A percentile compares a stretch with the other conserved stretches of the same genome.
phyloP scores from a whole-genome alignment of 2,888 invertebrate genomes.

The Sphaerolaimus hirsutus region DNA sequence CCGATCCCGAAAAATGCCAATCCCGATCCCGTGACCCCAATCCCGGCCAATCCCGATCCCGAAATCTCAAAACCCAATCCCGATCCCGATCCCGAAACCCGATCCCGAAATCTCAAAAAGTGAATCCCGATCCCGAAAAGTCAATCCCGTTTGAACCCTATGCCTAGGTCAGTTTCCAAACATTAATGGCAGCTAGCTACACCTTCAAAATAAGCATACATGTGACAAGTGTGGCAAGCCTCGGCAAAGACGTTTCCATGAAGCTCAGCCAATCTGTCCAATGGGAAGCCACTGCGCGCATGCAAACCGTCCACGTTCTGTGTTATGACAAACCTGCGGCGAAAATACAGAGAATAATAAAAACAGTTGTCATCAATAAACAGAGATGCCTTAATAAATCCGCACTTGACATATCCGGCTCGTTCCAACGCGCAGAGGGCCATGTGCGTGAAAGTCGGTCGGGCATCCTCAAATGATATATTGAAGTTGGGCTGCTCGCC shows the following conservation, averaged over 20 bases:
- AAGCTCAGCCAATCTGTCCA: slow-evolving; percentile 59
- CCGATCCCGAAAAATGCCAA: no score
- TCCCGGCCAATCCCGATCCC: no score
- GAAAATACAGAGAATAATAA: not conserved
- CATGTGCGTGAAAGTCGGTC: slow-evolving; percentile 79
- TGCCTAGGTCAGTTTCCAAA: no score
- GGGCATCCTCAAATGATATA: slow-evolving; percentile 64
- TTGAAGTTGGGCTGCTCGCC: slow-evolving; percentile 54
- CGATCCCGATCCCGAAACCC: no score
- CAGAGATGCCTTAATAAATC: no score
- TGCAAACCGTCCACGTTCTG: slow-evolving; percentile 97
- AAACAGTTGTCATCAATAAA: no score
- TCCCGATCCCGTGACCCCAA: no score
- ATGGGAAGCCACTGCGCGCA: slow-evolving; percentile 56
- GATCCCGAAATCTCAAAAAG: no score
- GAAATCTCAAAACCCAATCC: no score
- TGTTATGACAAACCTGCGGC: slow-evolving; percentile 53
- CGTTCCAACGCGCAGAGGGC: slow-evolving; percentile 56
- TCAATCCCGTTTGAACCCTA: no score
- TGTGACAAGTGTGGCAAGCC: slow-evolving; percentile 56
- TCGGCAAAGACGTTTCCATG: slow-evolving; percentile 96
- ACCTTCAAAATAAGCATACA: slow-evolving; percentile 36
- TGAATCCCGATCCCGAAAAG: no score
- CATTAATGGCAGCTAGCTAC: no score
- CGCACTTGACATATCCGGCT: slow-evolving; percentile 24